Base-by-base conservation (phyloP, 1,140 invertebrate species). In the Drosophila paulistorum region DNA sequence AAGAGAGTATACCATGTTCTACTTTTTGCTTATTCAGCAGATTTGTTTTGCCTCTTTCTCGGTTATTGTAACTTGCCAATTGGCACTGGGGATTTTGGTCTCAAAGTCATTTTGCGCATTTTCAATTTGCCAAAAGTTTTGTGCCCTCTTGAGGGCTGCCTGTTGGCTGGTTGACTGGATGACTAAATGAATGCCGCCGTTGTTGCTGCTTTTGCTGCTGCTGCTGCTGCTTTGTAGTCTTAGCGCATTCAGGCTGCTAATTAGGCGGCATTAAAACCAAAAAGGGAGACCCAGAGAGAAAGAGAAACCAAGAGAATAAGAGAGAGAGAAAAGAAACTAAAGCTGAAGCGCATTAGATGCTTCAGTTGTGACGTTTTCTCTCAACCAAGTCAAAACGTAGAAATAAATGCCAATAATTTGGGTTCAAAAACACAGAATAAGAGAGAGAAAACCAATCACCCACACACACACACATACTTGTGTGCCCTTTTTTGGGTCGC, bases 321-420 rank as follows among this genome's bases (percentile, higher is more conserved):
- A 14, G 20, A 41, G 45, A 39, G 37, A 20, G 17, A 48, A 14
- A 48, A 14, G 45, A 68, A 30, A n/a, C 23, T 58, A 39, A 58
- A 39, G 57, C 39, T 54, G 41, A 87, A 87, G 84, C 84, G 80
- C 80, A 87, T 87, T 87, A 89, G 77, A 81, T 80, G 84, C 80
- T 84, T 87, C 85, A 81, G 77, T 80, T 82, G 82, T 74, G 82
- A 68, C 67, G 68, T 63, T 68, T 60, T 65, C 45, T 51, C 45
- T 64, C 37, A 51, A 70, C 73, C 71, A 77, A 77, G 77, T 89
- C 84, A 89, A 89, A 87, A 89, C 84, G 84, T 89, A 74, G 73
- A 80, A 87, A 87, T 87, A 87, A 87, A 89, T 89, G 83, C 80
- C 83, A 87, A 87, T 87, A 87, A 87, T 87, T 89, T 84, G 80